Evolutionary conservation across 2,888 invertebrate species (phyloP), one percentile per base, ranked within the genome.

Genomic region (Pheosia gnoma): DNA sequence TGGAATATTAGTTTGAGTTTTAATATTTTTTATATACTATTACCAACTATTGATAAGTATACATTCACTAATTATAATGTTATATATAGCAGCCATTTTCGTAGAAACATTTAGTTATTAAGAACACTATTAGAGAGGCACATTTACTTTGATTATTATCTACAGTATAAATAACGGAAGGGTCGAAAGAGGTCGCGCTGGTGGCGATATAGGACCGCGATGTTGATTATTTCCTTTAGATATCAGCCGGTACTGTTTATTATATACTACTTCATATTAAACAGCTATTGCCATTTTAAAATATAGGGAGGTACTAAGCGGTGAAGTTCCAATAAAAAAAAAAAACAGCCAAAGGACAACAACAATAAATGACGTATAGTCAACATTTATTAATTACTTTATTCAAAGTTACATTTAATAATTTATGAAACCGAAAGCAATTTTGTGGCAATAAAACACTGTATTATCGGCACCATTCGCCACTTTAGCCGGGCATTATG

Each of bases 401-500:
- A 38, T 60, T 54, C 65, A 63, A 9, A 9, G 41, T 5, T 41
- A 41, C 41, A 6, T 51, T 13, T 52, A 52, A 25, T 3, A 25
- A 52, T 52, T 52, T 67, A 9, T 59, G 62, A 67, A 47, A 60
- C 61, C 60, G 57, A 64, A 67, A 67, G 67, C 59, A 68, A 59
- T 73, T 58, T 38, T 38, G 52, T 37, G 57, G 62, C 57, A 70
- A 75, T 68, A 71, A 59, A 72, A 66, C 56, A 61, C 37, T 58
- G 63, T 68, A 71, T 72, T 70, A 70, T 68, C 59, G 53, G 51
- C 58, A 64, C 62, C 67, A 63, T 71, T 69, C 64, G 68, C 66
- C 71, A 73, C 74, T 73, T 74, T 71, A 63, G 65, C 59, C 59
- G 66, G 58, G 65, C 62, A 71, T 68, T 75, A 75, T 73, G 72